Evolutionary conservation across 2,797 vertebrate species (phyloP).

Genomic region (Craterocephalus amniculus): DNA sequence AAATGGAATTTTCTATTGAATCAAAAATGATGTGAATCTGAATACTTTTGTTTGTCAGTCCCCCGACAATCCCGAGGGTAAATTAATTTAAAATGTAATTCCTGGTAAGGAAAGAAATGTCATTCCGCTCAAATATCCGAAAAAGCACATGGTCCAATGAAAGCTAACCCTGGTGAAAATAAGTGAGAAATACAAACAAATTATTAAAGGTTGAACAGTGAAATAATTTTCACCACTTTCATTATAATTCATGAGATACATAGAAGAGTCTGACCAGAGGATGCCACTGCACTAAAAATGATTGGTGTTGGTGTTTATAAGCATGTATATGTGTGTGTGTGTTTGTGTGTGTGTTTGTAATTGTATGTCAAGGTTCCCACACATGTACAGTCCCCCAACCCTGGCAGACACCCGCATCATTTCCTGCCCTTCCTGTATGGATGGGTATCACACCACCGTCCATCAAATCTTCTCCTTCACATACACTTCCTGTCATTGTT

Average conservation of each 20-base stretch:
- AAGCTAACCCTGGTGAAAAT: slow-evolving; percentile 18
- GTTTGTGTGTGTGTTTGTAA: slow-evolving; percentile 42
- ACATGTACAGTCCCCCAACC: slow-evolving; percentile 58
- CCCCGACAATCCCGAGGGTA: slow-evolving; percentile 23
- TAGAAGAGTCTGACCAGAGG: slow-evolving; percentile 42
- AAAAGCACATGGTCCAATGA: slow-evolving; percentile 14
- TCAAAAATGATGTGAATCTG: slow-evolving; percentile 30
- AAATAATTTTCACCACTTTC: slow-evolving; percentile 49
- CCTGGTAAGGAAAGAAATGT: slow-evolving; percentile 13
- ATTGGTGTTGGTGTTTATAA: slow-evolving; percentile 44
- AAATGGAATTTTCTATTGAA: slow-evolving; percentile 25
- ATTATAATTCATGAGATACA: slow-evolving; percentile 63
- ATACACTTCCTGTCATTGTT: slow-evolving; percentile 83
- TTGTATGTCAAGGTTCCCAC: slow-evolving; percentile 74
- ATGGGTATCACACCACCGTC: slow-evolving; percentile 73
- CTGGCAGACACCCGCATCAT: slow-evolving; percentile 61
- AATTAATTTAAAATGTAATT: slow-evolving; percentile 35
- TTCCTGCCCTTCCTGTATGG: slow-evolving; percentile 75
- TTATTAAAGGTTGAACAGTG: slow-evolving; percentile 27
- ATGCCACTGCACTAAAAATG: slow-evolving; percentile 55
- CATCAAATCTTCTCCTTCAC: slow-evolving; percentile 77
- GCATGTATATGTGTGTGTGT: slow-evolving; percentile 21
- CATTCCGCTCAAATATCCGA: slow-evolving; percentile 21
- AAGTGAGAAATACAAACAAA: slow-evolving; percentile 39
- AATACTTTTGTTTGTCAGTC: slow-evolving; percentile 11